Percentiles rank a stretch among this genome's conserved stretches.
Evolutionary conservation across 2,113 vertebrate species (phyloP).

Genomic region (Paramormyrops kingsleyae): DNA sequence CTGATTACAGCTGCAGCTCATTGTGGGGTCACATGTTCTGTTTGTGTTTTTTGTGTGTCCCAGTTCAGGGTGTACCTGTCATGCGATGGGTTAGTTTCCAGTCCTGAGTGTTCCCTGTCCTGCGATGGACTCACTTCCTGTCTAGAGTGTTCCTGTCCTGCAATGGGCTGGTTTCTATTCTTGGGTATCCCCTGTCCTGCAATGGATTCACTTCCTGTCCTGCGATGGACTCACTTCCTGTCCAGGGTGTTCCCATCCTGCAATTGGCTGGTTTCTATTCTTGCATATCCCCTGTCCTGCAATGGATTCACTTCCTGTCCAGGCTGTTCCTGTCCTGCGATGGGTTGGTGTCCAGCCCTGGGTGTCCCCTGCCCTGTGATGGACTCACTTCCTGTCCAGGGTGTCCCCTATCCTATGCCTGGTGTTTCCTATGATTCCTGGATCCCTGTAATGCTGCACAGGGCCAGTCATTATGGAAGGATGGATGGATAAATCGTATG

Average conservation of each 20-base stretch:
- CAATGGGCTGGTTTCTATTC: not conserved
- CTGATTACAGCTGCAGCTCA: not conserved
- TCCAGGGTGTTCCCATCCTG: not conserved
- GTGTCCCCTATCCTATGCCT: not conserved
- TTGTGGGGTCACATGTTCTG: not conserved
- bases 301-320: too few species aligned
- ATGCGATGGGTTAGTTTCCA: not conserved
- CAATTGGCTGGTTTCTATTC: not conserved
- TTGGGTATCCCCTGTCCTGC: too few species aligned
- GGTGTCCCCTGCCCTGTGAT: not conserved
- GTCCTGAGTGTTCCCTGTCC: not conserved
- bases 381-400: not conserved
- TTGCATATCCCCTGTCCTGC: too few species aligned
- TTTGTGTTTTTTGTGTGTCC: not conserved
- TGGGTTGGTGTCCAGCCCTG: too few species aligned
- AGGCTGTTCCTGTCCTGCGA: not conserved
- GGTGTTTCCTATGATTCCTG: not conserved
- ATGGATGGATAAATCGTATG: not conserved
- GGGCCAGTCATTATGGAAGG: not conserved
- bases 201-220: not conserved
- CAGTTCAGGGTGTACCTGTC: not conserved
- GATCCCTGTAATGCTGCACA: not conserved
- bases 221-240: not conserved
- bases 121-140: not conserved
- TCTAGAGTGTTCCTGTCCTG: not conserved